These are phyloP conservation scores for Macropodus opercularis DNA, from an alignment of 2,797 vertebrate species.

Conservation along the genomic window DNA sequence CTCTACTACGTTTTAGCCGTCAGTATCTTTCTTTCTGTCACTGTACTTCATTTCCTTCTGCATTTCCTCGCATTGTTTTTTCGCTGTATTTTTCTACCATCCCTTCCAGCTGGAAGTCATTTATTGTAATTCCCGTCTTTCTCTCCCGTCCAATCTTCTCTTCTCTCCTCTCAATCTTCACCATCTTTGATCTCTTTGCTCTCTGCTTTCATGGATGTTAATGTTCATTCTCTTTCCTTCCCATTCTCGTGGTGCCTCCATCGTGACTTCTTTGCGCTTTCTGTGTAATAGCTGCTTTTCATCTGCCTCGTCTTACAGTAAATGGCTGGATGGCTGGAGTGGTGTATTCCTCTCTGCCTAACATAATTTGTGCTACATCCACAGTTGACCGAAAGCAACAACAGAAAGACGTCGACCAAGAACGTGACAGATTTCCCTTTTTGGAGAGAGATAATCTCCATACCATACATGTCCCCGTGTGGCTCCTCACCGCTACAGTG, in stretches of 20 bases:
- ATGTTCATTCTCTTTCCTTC: constrained; percentile 15
- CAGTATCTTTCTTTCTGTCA: constrained; percentile 51
- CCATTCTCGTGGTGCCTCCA: constrained; percentile 6
- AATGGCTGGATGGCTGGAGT: too few relatives aligned
- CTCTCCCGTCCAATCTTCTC: constrained; percentile 15
- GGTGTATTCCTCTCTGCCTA: constrained; percentile 38
- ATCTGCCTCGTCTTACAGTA: constrained; percentile 19
- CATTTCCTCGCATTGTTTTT: constrained; percentile 33
- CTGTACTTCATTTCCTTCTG: constrained; percentile 39
- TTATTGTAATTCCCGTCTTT: not conserved
- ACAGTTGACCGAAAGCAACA: too few relatives aligned
- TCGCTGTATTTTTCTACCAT: constrained; percentile 13
- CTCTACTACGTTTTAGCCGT: constrained; percentile 69
- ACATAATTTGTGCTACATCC: too few relatives aligned
- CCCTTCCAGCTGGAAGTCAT: not conserved
- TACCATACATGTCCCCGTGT: not conserved
- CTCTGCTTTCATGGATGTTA: constrained; percentile 32
- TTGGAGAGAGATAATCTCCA: constrained; percentile 1
- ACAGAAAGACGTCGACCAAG: too few relatives aligned
- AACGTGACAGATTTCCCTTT: constrained; percentile 38
- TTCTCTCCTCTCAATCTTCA: constrained; percentile 14
- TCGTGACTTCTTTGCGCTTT: constrained; percentile 7
- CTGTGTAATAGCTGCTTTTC: constrained; percentile 23
- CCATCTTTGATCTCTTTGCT: not conserved
- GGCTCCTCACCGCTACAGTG: constrained; percentile 9